Conservation (phyloP, 2,113 vertebrate genomes). For the Propithecus coquereli region DNA sequence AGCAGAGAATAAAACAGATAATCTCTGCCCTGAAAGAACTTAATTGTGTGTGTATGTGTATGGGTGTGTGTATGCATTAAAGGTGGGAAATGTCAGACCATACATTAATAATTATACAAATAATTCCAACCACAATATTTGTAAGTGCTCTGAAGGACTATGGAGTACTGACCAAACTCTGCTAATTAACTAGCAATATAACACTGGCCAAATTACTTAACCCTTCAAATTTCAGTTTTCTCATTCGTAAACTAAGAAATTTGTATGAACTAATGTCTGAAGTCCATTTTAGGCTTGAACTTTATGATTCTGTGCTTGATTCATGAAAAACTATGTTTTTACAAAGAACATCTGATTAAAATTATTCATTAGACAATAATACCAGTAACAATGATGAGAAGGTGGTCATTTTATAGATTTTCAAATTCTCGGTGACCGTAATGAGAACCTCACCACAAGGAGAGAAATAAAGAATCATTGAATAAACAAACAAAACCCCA, state of each 20-base stretch:
- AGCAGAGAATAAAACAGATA: background rate
- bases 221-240: background rate
- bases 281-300: background rate
- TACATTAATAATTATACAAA: background rate
- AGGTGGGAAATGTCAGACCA: background rate
- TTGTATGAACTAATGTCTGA: background rate
- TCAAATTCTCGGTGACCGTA: background rate
- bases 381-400: background rate
- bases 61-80: background rate
- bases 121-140: background rate
- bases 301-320: background rate
- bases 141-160: background rate
- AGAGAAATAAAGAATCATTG: background rate
- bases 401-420: background rate
- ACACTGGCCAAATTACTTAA: background rate
- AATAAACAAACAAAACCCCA: background rate
- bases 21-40: background rate
- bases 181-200: background rate
- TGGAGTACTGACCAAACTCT: background rate
- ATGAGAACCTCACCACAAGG: background rate
- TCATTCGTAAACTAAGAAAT: conserved; percentile 31
- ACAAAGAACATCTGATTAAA: background rate
- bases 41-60: background rate
- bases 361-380: background rate
- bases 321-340: background rate